Evolutionary conservation across 37 sponge, comb jelly and placozoan species (phyloP).

Genomic region (Beroe ovata): DNA sequence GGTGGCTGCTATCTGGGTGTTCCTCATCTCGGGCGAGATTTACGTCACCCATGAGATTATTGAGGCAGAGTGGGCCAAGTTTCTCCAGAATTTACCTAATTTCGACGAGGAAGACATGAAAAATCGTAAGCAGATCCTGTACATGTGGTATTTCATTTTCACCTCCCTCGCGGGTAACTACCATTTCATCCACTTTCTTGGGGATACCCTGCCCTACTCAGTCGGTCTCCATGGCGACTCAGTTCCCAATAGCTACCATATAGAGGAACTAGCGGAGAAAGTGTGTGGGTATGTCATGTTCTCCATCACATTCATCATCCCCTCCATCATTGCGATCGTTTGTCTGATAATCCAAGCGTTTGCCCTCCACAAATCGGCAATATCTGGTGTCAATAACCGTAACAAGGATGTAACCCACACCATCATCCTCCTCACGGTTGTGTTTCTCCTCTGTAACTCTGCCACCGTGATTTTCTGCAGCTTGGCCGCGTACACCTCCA

Average conservation of each 20-base stretch:
- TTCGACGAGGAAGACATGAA: not conserved
- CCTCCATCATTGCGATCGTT: not conserved
- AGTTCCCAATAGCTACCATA: not conserved
- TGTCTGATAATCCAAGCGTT: not conserved
- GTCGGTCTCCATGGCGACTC: not conserved
- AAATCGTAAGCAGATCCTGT: slow-evolving; percentile 18
- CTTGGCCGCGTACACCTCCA: not conserved
- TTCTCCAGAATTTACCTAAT: not conserved
- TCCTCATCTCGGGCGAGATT: not conserved
- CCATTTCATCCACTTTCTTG: not conserved
- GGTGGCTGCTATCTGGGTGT: not conserved
- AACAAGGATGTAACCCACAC: slow-evolving; percentile 18
- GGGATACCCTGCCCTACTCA: slow-evolving; percentile 3
- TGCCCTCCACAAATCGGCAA: not conserved
- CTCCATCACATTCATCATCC: not conserved
- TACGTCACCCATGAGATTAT: not conserved
- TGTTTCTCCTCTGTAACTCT: not conserved
- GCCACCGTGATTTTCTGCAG: slow-evolving; percentile 9
- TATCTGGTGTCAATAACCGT: not conserved
- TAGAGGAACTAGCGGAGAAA: not conserved
- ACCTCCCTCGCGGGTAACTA: slow-evolving; percentile 3
- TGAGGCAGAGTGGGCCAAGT: not conserved
- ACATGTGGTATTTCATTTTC: slow-evolving; percentile 53
- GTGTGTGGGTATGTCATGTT: not conserved
- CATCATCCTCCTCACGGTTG: slow-evolving; percentile 11